Evolutionary conservation across 1,140 invertebrate species (phyloP).

Genomic region (Berghia stephanieae): DNA sequence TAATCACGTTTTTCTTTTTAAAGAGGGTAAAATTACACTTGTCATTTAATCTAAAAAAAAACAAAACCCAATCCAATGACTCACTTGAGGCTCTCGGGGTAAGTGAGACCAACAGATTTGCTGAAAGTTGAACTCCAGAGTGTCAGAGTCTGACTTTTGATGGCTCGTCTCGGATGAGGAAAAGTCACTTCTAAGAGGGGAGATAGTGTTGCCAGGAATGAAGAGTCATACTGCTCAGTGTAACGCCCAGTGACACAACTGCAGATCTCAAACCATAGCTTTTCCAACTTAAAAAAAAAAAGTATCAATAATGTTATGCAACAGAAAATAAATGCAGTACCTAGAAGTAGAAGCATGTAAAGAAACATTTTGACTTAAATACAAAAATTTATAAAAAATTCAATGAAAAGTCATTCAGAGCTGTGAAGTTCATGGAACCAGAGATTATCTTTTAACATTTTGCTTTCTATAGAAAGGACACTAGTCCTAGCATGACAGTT

Average conservation of each 20-base stretch:
- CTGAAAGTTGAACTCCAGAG: slow-evolving; percentile 62
- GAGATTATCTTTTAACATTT: no score
- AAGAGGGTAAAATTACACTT: no score
- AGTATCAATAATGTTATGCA: slow-evolving; percentile 7
- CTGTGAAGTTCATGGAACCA: no score
- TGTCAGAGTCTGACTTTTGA: slow-evolving; percentile 51
- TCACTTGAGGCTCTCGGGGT: slow-evolving; percentile 58
- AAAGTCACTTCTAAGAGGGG: slow-evolving; percentile 57
- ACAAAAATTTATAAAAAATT: no score
- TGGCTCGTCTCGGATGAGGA: slow-evolving; percentile 45
- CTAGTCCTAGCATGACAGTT: no score
- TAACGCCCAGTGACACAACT: slow-evolving; percentile 51
- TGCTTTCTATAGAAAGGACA: no score
- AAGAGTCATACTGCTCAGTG: slow-evolving; percentile 50
- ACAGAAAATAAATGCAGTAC: slow-evolving; percentile 28
- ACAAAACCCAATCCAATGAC: slow-evolving; percentile 3
- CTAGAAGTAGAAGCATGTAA: no score
- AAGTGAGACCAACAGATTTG: slow-evolving; percentile 41
- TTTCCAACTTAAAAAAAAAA: slow-evolving; percentile 54
- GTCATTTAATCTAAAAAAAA: no score
- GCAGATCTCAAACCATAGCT: slow-evolving; percentile 54
- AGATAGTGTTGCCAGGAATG: slow-evolving; percentile 50
- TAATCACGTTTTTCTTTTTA: no score
- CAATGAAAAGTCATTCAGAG: no score
- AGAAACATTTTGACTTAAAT: no score